These are phyloP conservation scores for Tetragonisca angustula DNA, from an alignment of 2,888 invertebrate genomes.

Conservation along the genomic window DNA sequence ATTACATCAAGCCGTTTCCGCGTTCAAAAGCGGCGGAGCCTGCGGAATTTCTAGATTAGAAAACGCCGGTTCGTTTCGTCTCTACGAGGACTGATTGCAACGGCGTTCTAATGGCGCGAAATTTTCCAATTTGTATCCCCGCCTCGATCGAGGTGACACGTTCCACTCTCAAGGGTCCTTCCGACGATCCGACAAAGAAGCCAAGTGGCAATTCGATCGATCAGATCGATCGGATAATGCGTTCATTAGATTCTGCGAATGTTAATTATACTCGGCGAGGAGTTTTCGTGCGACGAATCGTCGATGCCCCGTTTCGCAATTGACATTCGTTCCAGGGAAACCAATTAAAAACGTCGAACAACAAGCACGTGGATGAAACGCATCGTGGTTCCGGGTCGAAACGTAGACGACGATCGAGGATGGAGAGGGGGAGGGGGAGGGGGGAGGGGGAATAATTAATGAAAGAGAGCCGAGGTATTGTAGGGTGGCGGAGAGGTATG, in stretches of 20 bases:
- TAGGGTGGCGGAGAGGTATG: neutral
- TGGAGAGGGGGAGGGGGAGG: neutral
- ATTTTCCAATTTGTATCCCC: neutral
- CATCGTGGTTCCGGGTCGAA: neutral
- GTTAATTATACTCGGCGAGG: slow-evolving; percentile 18
- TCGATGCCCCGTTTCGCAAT: slow-evolving; percentile 21
- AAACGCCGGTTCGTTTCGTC: neutral
- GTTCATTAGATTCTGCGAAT: neutral
- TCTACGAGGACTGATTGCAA: neutral
- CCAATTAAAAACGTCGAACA: slow-evolving; percentile 54
- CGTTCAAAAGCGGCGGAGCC: neutral
- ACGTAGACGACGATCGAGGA: neutral
- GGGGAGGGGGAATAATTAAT: slow-evolving; percentile 63
- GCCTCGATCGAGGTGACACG: too few species aligned
- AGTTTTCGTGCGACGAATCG: neutral
- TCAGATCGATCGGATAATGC: neutral
- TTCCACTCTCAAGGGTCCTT: too few species aligned
- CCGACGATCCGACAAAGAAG: neutral
- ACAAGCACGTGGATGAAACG: neutral
- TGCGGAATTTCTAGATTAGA: neutral
- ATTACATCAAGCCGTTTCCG: too few species aligned
- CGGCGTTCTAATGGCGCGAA: neutral
- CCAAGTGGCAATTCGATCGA: neutral
- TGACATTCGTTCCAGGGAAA: slow-evolving; percentile 34
- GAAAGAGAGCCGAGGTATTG: slow-evolving; percentile 56